These are phyloP conservation scores for Nilaparvata lugens DNA, from an alignment of 1,140 invertebrate genomes.

Conservation along the genomic window DNA sequence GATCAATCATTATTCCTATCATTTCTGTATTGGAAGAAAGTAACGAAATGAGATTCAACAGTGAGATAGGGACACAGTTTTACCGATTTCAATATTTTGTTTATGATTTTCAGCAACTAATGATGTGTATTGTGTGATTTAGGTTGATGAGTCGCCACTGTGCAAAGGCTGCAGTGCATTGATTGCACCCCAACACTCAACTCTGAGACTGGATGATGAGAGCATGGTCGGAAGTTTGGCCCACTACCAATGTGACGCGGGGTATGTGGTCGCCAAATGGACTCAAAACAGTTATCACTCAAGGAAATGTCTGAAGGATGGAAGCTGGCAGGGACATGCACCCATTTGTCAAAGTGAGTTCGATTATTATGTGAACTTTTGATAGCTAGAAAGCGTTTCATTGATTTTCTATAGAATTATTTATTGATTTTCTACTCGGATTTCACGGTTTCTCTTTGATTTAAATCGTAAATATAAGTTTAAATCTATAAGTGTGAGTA, in stretches of 20 bases:
- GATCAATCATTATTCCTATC: no score
- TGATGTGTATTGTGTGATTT: neutral
- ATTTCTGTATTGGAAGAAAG: no score
- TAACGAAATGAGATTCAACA: no score
- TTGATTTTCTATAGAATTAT: no score
- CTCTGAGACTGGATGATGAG: slow-evolving; percentile 30
- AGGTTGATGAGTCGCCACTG: slow-evolving; percentile 39
- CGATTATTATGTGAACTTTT: neutral
- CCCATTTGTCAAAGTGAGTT: slow-evolving; percentile 44
- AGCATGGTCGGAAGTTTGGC: slow-evolving; percentile 27
- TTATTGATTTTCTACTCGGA: no score
- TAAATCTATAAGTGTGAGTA: no score
- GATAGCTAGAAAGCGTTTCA: no score
- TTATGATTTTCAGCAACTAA: no score
- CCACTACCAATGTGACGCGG: slow-evolving; percentile 8
- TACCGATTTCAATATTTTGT: no score
- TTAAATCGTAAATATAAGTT: no score
- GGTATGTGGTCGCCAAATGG: slow-evolving; percentile 31
- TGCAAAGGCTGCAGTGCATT: slow-evolving; percentile 44
- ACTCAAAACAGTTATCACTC: slow-evolving; percentile 20
- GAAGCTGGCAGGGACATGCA: slow-evolving; percentile 41
- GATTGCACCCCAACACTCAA: neutral
- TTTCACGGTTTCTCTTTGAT: no score
- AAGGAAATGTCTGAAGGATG: slow-evolving; percentile 39
- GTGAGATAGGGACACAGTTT: no score